Percentiles rank a stretch among this genome's conserved stretches.
Conservation (phyloP, 2,888 invertebrate species). For the Invenusta paracnida region DNA sequence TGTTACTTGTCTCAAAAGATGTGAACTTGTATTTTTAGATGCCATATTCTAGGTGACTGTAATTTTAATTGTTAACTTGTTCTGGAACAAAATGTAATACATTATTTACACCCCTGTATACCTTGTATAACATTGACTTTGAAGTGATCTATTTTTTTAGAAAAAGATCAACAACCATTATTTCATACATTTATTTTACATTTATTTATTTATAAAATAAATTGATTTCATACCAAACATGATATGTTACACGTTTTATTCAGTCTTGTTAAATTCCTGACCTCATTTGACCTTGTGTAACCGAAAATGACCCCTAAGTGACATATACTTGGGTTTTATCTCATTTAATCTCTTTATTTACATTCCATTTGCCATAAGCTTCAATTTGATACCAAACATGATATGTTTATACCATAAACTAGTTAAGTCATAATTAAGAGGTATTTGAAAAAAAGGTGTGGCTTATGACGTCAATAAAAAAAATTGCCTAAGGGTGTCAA, state of each 20-base stretch:
- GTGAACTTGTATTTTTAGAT: constrained; percentile 1
- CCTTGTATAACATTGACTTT: not conserved
- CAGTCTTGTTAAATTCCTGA: not conserved
- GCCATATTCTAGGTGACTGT: constrained; percentile 21
- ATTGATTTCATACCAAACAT: constrained; percentile 17
- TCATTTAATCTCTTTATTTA: constrained; percentile 8
- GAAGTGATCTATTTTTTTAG: not conserved
- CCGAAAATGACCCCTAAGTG: not conserved
- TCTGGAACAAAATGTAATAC: constrained; percentile 1
- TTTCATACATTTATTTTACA: too few relatives aligned
- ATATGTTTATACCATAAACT: not conserved
- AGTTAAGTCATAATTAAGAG: not conserved
- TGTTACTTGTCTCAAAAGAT: constrained; percentile 10
- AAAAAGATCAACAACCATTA: constrained; percentile 13
- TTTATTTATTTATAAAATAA: too few relatives aligned
- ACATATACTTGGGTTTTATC: not conserved
- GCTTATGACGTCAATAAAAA: not conserved
- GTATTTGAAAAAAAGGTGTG: not conserved
- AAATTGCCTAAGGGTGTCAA: not conserved
- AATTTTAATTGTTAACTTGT: not conserved
- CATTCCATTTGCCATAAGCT: constrained; percentile 21
- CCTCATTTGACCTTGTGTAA: not conserved
- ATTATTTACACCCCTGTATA: constrained; percentile 11
- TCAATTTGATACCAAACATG: constrained; percentile 5
- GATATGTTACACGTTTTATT: constrained; percentile 22